Evolutionary conservation across 2,888 invertebrate species (phyloP).

Genomic region (Eurytoma adleriae): DNA sequence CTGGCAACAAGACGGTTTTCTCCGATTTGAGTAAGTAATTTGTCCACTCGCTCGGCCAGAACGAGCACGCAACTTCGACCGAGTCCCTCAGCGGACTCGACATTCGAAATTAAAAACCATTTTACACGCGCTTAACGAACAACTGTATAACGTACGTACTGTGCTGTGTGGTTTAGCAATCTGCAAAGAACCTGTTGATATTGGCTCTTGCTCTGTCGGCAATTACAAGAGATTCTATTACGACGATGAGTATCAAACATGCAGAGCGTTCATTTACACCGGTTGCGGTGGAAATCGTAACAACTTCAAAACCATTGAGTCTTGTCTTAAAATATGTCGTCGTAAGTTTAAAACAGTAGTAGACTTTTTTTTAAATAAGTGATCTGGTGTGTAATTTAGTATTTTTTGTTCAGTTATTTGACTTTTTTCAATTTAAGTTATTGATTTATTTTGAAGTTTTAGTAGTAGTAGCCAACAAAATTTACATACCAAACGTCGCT

Average conservation of each 20-base stretch:
- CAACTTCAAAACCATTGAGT: constrained; percentile 86
- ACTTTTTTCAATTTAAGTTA: not conserved
- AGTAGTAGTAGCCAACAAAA: not conserved
- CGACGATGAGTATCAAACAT: constrained; percentile 82
- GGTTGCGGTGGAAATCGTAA: constrained; percentile 94
- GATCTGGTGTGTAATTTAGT: constrained; percentile 25
- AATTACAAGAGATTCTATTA: constrained; percentile 84
- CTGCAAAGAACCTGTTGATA: constrained; percentile 81
- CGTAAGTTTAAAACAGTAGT: constrained; percentile 67
- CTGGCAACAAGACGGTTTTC: constrained; percentile 72
- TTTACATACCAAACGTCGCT: constrained; percentile 2
- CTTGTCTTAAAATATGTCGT: constrained; percentile 82
- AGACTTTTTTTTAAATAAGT: constrained; percentile 17
- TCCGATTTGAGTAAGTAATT: constrained; percentile 71
- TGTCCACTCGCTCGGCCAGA: not conserved
- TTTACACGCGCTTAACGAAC: not conserved
- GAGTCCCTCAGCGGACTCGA: not conserved
- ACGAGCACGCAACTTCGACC: not conserved
- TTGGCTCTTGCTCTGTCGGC: constrained; percentile 80
- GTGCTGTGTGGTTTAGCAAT: constrained; percentile 77
- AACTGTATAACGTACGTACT: constrained; percentile 30
- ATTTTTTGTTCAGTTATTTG: not conserved
- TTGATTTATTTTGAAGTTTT: not conserved
- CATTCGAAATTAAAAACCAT: not conserved
- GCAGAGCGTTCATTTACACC: constrained; percentile 88